Evolutionary conservation across 2,888 invertebrate genomes (phyloP), one percentile per base, ranked within the genome.

Genomic region (Nycteola revayana): DNA sequence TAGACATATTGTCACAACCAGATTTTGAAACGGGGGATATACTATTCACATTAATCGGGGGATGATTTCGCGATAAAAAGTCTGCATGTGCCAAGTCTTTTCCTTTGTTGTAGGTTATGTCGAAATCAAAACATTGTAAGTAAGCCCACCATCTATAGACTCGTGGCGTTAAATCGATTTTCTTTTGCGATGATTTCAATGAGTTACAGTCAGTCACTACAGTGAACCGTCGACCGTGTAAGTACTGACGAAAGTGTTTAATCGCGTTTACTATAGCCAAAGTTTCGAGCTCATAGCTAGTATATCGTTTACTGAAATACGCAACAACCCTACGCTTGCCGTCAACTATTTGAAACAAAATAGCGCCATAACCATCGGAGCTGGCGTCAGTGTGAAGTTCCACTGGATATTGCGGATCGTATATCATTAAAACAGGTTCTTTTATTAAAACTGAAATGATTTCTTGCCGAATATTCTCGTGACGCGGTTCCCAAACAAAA

Each of bases 161-260:
- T 27, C 1, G 27, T 7, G 7, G 26, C 18, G 14, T 32, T 27
- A 10, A n/a, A n/a, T n/a, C n/a, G n/a, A n/a, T n/a, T n/a, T n/a
- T n/a, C n/a, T n/a, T n/a, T n/a, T n/a, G n/a, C n/a, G n/a, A n/a
- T n/a, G n/a, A n/a, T n/a, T n/a, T n/a, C n/a, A n/a, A n/a, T n/a
- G n/a, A n/a, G n/a, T n/a, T n/a, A n/a, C 32, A 44, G 23, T 48
- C 43, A 1, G 45, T 45, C 6, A 36, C 25, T 1, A 45, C 41
- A n/a, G 9, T 28, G n/a, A 45, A 45, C 0, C 9, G n/a, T 0
- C 10, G 20, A 1, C 41, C 38, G 3, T 26, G 18, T 0, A 45
- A 8, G 8, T 35, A 45, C 11, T 30, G 30, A 9, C 30, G 11
- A 21, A 30, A 30, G 17, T 30, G 40, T 10, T 43, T 35, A 3